Percentiles rank a stretch among this genome's conserved stretches.
Evolutionary conservation across 2,888 invertebrate species (phyloP).

Genomic region (Teleiodes luculella): DNA sequence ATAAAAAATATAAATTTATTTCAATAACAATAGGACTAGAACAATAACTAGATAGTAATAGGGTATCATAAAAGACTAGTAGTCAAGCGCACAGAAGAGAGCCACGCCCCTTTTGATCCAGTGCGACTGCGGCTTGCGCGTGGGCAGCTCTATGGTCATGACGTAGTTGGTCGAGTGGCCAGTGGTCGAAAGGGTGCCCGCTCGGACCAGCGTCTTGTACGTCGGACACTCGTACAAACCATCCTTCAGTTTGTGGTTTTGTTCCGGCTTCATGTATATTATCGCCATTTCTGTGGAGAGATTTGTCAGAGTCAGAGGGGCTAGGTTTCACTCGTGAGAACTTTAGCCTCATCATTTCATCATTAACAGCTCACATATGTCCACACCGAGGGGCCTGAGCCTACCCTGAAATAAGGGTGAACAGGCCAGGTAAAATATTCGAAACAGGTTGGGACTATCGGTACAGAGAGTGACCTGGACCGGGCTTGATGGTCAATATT

Average conservation of each 20-base stretch:
- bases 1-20: neutral
- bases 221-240: constrained; percentile 84
- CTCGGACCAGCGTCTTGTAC: constrained; percentile 87
- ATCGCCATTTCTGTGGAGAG: constrained; percentile 80
- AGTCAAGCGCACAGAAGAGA: constrained; percentile 84
- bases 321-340: no score
- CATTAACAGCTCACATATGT: no score
- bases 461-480: no score
- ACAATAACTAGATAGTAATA: neutral
- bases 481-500: no score
- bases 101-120: constrained; percentile 90
- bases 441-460: no score
- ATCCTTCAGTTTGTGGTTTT: constrained; percentile 71
- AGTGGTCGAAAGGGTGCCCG: constrained; percentile 87
- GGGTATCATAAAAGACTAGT: constrained; percentile 23
- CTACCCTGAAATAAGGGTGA: no score
- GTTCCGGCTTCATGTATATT: constrained; percentile 83
- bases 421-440: no score
- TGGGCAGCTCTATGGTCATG: constrained; percentile 83
- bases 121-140: constrained; percentile 81
- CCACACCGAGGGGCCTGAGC: no score
- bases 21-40: neutral
- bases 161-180: constrained; percentile 93
- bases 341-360: no score
- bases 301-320: no score